phyloP scores from a whole-genome alignment of 2,888 invertebrate genomes.

The Bedellia somnulentella region DNA sequence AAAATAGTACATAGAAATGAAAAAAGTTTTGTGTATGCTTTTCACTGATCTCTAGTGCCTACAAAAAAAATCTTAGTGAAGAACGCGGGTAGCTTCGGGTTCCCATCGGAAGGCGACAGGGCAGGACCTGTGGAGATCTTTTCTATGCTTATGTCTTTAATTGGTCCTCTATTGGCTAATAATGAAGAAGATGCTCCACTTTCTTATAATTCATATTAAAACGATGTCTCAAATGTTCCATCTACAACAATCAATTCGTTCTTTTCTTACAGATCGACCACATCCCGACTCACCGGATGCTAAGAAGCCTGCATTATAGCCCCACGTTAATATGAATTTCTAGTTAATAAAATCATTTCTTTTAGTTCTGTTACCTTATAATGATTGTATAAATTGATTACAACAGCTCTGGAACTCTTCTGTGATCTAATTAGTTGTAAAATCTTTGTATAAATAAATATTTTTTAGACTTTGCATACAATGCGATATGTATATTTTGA shows the following conservation, averaged over 20 bases:
- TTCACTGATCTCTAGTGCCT: no score
- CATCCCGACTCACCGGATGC: constrained; percentile 54
- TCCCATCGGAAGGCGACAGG: no score
- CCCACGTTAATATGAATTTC: constrained; percentile 19
- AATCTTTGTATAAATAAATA: background rate
- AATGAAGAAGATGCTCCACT: no score
- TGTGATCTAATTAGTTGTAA: constrained; percentile 42
- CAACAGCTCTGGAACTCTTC: constrained; percentile 56
- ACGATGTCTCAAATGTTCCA: background rate
- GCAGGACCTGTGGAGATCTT: no score
- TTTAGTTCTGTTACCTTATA: constrained; percentile 45
- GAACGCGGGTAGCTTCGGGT: no score
- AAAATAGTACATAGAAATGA: no score
- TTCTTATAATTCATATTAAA: background rate
- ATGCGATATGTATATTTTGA: background rate
- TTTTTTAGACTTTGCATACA: no score
- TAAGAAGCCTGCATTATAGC: constrained; percentile 56
- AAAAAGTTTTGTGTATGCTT: no score
- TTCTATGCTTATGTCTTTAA: no score
- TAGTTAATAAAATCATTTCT: constrained; percentile 27
- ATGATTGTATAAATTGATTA: constrained; percentile 18
- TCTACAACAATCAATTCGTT: no score
- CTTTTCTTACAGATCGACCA: constrained; percentile 28
- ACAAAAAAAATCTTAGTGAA: no score
- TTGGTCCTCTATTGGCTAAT: no score